Evolutionary conservation across 53 echinoderm and acorn worm genomes (phyloP), one percentile per base, ranked within the genome.

Genomic region (Actinopyga echinites): DNA sequence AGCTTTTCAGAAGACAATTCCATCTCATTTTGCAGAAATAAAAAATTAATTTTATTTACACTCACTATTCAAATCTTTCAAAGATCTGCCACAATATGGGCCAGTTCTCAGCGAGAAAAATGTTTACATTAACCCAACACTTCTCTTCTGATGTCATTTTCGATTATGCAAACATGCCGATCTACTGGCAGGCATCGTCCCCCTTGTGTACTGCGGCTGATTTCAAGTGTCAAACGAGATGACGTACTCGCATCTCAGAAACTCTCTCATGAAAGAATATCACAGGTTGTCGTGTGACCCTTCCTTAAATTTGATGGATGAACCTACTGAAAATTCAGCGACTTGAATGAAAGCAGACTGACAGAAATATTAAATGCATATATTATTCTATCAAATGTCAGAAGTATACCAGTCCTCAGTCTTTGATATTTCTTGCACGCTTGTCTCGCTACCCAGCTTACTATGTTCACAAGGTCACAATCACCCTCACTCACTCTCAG

Each of bases 291-390:
- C 37, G 22, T 40, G 21, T 71, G 42, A 71, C 71, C 71, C 71
- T 71, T 40, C 37, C 44, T 44, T 43, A 40, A 40, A n/a, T 71
- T 71, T 71, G 71, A 71, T 71, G 40, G 71, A 71, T 71, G 71
- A 40, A 34, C 44, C 71, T 71, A 40, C 40, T 71, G 71, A 71
- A 71, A 71, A 71, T 37, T 71, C 71, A 71, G 23, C 25, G 40
- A 71, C 71, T 42, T 71, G 71, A 71, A 37, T 63, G 63, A 63
- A 63, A 30, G 63, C 12, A 32, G 13, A 71, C 71, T 71, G 71
- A 71, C 71, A 71, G 71, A 71, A 43, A 71, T 71, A 71, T 71
- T 71, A 71, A 40, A 71, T 71, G 71, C 71, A 71, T 71, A 71
- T 44, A 71, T 71, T 71, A 71, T 71, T 65, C 65, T 65, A 21